These are phyloP conservation scores for Scortum barcoo DNA, from an alignment of 2,113 vertebrate species.

Conservation along the genomic window DNA sequence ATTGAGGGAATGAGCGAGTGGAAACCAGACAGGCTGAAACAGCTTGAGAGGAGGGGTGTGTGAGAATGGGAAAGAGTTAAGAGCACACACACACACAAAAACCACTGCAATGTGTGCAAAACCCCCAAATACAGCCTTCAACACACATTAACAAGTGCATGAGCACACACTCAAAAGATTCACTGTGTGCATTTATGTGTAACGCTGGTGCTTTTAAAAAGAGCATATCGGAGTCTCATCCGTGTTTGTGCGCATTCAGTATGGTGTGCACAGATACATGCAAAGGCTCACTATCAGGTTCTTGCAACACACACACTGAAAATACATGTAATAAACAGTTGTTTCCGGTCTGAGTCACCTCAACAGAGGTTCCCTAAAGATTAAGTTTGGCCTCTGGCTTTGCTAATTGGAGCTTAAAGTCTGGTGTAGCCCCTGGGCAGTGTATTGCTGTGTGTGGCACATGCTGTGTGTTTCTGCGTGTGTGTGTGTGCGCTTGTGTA, in stretches of 20 bases:
- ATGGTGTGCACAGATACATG: not conserved
- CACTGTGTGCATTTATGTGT: slow-evolving; percentile 17
- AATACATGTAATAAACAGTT: slow-evolving; percentile 73
- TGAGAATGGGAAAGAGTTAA: slow-evolving; percentile 14
- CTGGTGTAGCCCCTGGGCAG: slow-evolving; percentile 82
- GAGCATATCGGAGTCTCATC: not conserved
- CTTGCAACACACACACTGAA: slow-evolving; percentile 15
- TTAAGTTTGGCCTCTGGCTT: slow-evolving; percentile 83
- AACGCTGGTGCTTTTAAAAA: slow-evolving; percentile 18
- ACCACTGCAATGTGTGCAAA: slow-evolving; percentile 20
- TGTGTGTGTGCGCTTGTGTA: slow-evolving; percentile 36
- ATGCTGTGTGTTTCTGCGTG: slow-evolving; percentile 42
- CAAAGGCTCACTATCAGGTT: not conserved
- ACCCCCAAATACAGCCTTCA: not conserved
- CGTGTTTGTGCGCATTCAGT: not conserved
- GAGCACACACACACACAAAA: not conserved
- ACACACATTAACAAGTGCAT: slow-evolving; percentile 9
- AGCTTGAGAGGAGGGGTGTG: slow-evolving; percentile 47
- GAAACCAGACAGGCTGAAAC: slow-evolving; percentile 61
- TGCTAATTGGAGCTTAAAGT: slow-evolving; percentile 87
- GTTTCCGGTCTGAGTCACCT: slow-evolving; percentile 77
- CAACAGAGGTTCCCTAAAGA: slow-evolving; percentile 78
- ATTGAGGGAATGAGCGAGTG: slow-evolving; percentile 65
- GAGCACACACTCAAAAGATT: not conserved
- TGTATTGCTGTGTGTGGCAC: slow-evolving; percentile 65